Evolutionary conservation across 2,797 vertebrate species (phyloP).

Genomic region (Tragopan temminckii): DNA sequence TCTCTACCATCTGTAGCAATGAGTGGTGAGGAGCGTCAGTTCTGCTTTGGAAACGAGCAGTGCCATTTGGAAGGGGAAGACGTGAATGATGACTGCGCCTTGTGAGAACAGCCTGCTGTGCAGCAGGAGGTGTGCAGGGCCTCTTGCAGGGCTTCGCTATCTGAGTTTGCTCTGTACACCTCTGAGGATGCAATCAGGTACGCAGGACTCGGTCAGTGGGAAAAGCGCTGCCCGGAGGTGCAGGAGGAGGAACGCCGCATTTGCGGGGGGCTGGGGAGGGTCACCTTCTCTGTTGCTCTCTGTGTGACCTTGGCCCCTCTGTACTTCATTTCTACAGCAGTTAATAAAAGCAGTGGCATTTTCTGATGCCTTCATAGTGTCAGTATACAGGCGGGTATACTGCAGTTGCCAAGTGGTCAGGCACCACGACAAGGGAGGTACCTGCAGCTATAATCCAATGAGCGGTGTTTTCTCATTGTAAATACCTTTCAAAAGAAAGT

Average conservation of each 20-base stretch:
- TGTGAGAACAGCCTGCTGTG: not conserved
- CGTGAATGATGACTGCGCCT: constrained; percentile 23
- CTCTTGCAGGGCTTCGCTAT: not conserved
- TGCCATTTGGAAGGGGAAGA: constrained; percentile 26
- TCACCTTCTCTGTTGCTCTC: rapidly evolving
- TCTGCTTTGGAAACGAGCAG: constrained; percentile 47
- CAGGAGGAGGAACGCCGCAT: rapidly evolving
- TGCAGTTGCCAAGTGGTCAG: not conserved
- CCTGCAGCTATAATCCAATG: too few relatives aligned
- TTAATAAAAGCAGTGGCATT: not conserved
- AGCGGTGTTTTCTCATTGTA: not conserved
- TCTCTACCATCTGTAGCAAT: constrained; percentile 44
- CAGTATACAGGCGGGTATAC: not conserved
- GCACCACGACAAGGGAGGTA: not conserved
- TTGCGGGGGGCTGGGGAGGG: not conserved
- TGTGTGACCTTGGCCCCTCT: not conserved
- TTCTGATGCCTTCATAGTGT: not conserved
- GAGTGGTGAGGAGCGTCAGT: constrained; percentile 46
- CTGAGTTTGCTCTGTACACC: not conserved
- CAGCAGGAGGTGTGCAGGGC: not conserved
- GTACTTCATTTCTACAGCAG: not conserved
- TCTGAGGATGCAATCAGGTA: not conserved
- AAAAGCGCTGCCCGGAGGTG: not conserved
- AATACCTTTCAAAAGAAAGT: not conserved
- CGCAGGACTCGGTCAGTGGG: not conserved